A percentile compares a stretch with the other conserved stretches of the same genome.
Evolutionary conservation across 2,113 vertebrate genomes (phyloP).

Genomic region (Ammodytes dubius): DNA sequence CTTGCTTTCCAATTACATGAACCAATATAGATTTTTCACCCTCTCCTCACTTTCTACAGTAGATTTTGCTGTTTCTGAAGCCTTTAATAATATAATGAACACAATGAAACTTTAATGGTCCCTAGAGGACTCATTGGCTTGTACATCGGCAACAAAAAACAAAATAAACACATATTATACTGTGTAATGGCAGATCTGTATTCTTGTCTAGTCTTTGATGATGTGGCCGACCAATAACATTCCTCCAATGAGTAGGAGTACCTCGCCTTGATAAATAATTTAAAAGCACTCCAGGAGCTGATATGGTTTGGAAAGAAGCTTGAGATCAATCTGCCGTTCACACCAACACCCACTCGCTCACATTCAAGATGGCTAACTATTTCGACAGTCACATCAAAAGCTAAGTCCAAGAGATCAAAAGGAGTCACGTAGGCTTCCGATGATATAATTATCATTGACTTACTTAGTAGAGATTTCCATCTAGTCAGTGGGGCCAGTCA

Average conservation of each 20-base stretch:
- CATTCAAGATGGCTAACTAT: conserved; percentile 8
- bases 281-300: conserved; percentile 7
- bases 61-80: not conserved
- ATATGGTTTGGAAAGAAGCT: conserved; percentile 6
- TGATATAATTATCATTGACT: conserved; percentile 17
- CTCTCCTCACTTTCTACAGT: not conserved
- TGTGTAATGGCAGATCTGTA: not conserved
- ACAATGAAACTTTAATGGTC: not conserved
- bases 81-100: not conserved
- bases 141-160: not conserved
- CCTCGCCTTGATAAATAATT: conserved; percentile 14
- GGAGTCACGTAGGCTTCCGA: not conserved
- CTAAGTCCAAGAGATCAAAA: conserved; percentile 14
- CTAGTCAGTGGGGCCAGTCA: not conserved
- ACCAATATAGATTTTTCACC: not conserved
- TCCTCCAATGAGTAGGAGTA: not conserved
- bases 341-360: not conserved
- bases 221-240: not conserved
- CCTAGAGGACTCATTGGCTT: not conserved
- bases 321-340: not conserved
- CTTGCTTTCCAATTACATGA: not conserved
- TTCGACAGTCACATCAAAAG: not conserved
- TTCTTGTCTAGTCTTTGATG: conserved; percentile 8
- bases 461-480: conserved; percentile 19
- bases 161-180: not conserved